Evolutionary conservation across 2,797 vertebrate species (phyloP).

Genomic region (Microctenopoma lineatum): DNA sequence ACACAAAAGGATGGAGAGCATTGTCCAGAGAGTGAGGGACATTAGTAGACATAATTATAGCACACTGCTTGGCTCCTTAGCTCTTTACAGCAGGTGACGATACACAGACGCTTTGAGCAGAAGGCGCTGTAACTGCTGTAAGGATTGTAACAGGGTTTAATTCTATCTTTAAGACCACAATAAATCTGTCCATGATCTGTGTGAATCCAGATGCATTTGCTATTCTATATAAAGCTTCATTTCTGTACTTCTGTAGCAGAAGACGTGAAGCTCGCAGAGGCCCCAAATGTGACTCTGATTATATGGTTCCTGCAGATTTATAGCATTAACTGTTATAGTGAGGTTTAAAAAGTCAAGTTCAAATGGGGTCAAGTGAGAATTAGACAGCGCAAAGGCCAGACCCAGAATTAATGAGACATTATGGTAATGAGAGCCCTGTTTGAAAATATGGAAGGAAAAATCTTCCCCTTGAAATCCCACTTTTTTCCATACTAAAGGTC

Average conservation of each 20-base stretch:
- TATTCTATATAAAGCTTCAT: conserved; percentile 16
- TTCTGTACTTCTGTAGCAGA: conserved; percentile 25
- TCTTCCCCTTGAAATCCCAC: neutral
- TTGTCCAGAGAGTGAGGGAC: conserved; percentile 1
- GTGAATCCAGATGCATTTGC: conserved; percentile 12
- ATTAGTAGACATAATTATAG: neutral
- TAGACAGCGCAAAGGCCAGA: conserved; percentile 23
- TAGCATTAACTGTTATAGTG: conserved; percentile 33
- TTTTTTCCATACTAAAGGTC: conserved; percentile 21
- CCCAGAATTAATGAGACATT: conserved; percentile 37
- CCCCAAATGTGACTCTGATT: conserved; percentile 6
- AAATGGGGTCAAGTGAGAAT: conserved; percentile 50
- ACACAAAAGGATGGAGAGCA: neutral
- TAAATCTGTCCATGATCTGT: conserved; percentile 8
- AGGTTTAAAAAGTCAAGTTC: conserved; percentile 48
- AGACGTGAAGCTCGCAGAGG: conserved; percentile 8
- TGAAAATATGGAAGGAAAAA: conserved; percentile 19
- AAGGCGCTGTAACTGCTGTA: conserved; percentile 6
- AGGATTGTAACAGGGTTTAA: conserved; percentile 33
- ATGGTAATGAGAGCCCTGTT: conserved; percentile 40
- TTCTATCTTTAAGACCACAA: conserved; percentile 1
- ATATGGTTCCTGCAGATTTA: conserved; percentile 21
- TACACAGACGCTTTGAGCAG: neutral
- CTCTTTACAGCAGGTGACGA: neutral
- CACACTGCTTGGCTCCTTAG: neutral